Evolutionary conservation across 2,113 vertebrate species (phyloP).

Genomic region (Platycercus adscitus): DNA sequence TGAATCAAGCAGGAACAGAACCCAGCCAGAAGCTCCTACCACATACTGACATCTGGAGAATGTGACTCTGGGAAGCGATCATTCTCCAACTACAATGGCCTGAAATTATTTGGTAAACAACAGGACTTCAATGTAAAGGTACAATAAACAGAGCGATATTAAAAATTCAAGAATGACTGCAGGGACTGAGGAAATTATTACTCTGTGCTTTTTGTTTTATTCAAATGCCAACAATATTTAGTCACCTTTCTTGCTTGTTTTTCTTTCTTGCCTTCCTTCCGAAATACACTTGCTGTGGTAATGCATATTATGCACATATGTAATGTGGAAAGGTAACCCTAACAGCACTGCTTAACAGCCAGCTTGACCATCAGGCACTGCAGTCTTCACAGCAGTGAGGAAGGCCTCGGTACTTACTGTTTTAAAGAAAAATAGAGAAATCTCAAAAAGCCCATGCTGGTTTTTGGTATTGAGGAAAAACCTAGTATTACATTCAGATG

Average conservation of each 20-base stretch:
- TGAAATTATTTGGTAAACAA: slow-evolving; percentile 64
- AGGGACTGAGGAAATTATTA: slow-evolving; percentile 40
- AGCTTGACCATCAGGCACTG: background rate
- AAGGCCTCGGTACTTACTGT: background rate
- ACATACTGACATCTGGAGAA: slow-evolving; percentile 31
- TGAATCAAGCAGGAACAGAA: slow-evolving; percentile 40
- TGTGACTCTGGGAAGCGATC: slow-evolving; percentile 50
- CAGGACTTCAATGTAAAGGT: slow-evolving; percentile 19
- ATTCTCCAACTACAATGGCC: slow-evolving; percentile 31
- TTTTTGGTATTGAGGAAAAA: background rate
- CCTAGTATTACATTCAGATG: background rate
- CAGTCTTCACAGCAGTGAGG: background rate
- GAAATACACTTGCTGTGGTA: background rate
- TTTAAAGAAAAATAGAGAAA: background rate
- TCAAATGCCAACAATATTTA: slow-evolving; percentile 48
- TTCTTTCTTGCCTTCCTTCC: background rate
- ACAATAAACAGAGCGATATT: slow-evolving; percentile 61
- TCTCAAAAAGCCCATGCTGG: background rate
- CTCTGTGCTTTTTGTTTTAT: slow-evolving; percentile 11
- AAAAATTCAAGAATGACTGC: slow-evolving; percentile 59
- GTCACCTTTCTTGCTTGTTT: slow-evolving; percentile 32
- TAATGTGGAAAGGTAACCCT: background rate
- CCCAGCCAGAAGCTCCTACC: slow-evolving; percentile 31
- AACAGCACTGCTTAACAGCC: background rate
- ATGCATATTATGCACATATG: background rate